Base-by-base conservation (phyloP, 2,888 invertebrate genomes). In the Endomychus coccineus region DNA sequence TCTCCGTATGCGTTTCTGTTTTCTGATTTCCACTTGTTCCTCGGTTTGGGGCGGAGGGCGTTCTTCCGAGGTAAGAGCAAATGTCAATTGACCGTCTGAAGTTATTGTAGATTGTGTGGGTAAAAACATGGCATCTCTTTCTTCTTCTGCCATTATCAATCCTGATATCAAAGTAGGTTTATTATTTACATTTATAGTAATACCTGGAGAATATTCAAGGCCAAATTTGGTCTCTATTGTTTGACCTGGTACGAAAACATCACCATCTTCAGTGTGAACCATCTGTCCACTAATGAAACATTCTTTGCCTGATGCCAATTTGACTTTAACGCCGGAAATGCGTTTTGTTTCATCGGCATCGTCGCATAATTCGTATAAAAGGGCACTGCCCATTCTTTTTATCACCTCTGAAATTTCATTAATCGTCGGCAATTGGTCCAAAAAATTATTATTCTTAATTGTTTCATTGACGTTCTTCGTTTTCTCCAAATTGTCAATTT, bases 211-310 rank as follows among this genome's bases (percentile, higher is more conserved):
- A 60, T 85, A 86, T 31, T 75, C 66, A 7, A 72, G 69, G 0
- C 83, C 83, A 40, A 70, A 68, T 28, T 80, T 77, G 2, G 81
- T 83, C 47, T 77, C 71, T 4, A 84, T 67, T 1, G 83, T 80
- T 62, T 83, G 83, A 3, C 85, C 85, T 0, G 85, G 83, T 9
- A 84, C 75, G 55, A 85, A 85, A 27, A 80, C 64, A 17, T 76
- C 73, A 2, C 83, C 83, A 37, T 71, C 73, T 29, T 80, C 78
- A 0, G 82, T 82, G 43, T 77, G 74, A 2, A 85, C 65, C 50
- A 80, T 76, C 65, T 83, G 82, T 1, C 85, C 84, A 2, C 78
- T 73, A 27, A 85, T 62, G 58, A 84, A 83, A 48, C 74, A 77
- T 53, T 80, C 79, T 52, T 78, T 78, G 32, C 78, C 74, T 37